Evolutionary conservation across 2,113 vertebrate species (phyloP).

Genomic region (Gymnorhina tibicen): DNA sequence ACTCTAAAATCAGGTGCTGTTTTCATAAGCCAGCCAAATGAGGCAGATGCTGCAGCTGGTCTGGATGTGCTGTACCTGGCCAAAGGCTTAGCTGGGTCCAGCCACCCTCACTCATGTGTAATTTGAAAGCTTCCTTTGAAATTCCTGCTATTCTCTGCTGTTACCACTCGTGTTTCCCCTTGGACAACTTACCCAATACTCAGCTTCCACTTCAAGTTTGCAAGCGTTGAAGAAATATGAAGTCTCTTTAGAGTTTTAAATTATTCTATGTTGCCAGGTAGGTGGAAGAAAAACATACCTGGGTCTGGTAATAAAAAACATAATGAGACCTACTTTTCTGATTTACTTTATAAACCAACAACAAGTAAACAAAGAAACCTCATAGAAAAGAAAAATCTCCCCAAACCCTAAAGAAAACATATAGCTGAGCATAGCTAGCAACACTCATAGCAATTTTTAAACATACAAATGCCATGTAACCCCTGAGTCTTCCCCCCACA

Average conservation of each 20-base stretch:
- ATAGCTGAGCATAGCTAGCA: not conserved
- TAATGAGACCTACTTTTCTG: not conserved
- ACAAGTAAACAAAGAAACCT: not conserved
- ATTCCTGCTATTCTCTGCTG: not conserved
- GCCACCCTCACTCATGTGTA: rapidly evolving
- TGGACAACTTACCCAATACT: not conserved
- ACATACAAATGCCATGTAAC: not conserved
- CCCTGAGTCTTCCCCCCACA: not conserved
- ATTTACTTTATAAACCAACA: not conserved
- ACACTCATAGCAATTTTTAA: not conserved
- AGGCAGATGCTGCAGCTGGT: not conserved
- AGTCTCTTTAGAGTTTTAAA: not conserved
- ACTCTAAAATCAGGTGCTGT: not conserved
- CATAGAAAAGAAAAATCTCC: not conserved
- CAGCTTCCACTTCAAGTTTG: not conserved
- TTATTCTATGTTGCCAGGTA: not conserved
- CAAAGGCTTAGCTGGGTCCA: not conserved
- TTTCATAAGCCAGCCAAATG: not conserved
- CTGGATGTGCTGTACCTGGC: not conserved
- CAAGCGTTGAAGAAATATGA: not conserved
- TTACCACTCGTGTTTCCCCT: not conserved
- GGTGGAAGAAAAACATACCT: not conserved
- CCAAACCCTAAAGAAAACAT: not conserved
- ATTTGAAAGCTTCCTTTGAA: not conserved
- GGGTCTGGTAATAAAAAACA: not conserved